Base-by-base conservation (phyloP, 2,113 vertebrate species). In the Salvator merianae region DNA sequence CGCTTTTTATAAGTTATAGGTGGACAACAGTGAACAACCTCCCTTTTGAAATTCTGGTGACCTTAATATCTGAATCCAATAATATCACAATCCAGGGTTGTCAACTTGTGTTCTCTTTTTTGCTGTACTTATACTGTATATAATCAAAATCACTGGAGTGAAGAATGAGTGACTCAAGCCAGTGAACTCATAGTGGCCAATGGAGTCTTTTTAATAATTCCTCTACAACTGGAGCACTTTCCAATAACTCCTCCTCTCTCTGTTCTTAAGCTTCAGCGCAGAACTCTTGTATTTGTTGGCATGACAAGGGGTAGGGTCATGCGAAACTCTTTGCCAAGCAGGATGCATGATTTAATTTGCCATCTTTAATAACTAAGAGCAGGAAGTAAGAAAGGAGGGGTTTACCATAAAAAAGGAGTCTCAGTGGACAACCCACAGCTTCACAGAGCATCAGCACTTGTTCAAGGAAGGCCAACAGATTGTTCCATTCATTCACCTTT, bases 281-380 rank as follows among this genome's bases (percentile, higher is more conserved):
- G 3, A 40, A 65, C 13, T 76, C 34, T 47, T 81, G 24, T 76
- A 81, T 59, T 69, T 81, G 72, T 70, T 81, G 84, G 84, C 79
- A 81, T 81, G 72, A 32, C 63, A 76, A 77, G 47, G n/a, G 38
- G 36, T 13, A 65, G 18, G n/a, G 20, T 34, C 36, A 13, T 85
- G 68, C 72, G 77, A 36, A 47, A 66, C 36, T 8, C n/a, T 47
- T n/a, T 47, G 38, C 50, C 30, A 50, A 63, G 66, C 50, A 82
- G 34, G 53, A 81, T 59, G 47, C 32, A 55, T 70, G 43, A 30
- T 82, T 82, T 82, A 28, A 34, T 82, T 36, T 77, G 73, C 50
- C 79, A 77, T 69, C 16, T 63, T 82, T 77, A 69, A 70, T 81
- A 82, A 71, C 50, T 36, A 47, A 47, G 36, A 69, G 7, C 73